Percentiles rank a stretch among this genome's conserved stretches.
These are phyloP conservation scores for Corythaeola cristata DNA, from an alignment of 2,113 vertebrate species.

Conservation along the genomic window DNA sequence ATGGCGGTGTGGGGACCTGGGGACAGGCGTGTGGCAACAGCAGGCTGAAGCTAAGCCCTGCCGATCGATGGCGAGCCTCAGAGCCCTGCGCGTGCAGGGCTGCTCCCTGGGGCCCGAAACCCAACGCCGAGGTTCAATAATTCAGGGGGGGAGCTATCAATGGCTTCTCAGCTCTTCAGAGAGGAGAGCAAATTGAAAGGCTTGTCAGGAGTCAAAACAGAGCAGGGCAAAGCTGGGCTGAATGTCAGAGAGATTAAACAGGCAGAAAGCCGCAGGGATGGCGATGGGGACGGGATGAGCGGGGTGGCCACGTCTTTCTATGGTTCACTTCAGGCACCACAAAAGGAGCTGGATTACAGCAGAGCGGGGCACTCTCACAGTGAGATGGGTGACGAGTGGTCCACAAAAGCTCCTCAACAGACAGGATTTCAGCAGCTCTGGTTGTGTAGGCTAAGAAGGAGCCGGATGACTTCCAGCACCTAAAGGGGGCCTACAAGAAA, in stretches of 20 bases:
- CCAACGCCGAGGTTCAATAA: conserved; percentile 78
- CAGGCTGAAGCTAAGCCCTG: conserved; percentile 77
- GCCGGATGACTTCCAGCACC: neutral
- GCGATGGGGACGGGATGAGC: neutral
- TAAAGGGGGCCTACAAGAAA: too few relatives aligned
- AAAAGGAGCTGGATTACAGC: neutral
- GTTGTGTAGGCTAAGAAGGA: neutral
- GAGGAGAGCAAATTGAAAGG: conserved; percentile 92
- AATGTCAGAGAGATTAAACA: conserved; percentile 66
- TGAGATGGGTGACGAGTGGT: neutral
- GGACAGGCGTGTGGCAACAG: neutral
- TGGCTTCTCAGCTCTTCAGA: conserved; percentile 86
- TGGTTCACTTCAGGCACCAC: neutral
- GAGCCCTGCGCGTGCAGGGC: neutral
- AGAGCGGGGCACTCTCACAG: neutral
- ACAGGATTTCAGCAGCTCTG: neutral
- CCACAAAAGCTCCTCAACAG: neutral
- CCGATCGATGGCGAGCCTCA: conserved; percentile 77
- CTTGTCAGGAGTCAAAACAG: conserved; percentile 92
- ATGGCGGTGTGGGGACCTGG: neutral
- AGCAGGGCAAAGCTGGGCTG: conserved; percentile 68
- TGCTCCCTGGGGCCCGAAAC: conserved; percentile 77
- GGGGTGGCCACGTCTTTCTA: neutral
- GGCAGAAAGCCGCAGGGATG: conserved; percentile 31
- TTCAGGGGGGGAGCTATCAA: conserved; percentile 83